These are phyloP conservation scores for Campoletis sonorensis DNA, from an alignment of 1,140 invertebrate genomes.

Conservation along the genomic window DNA sequence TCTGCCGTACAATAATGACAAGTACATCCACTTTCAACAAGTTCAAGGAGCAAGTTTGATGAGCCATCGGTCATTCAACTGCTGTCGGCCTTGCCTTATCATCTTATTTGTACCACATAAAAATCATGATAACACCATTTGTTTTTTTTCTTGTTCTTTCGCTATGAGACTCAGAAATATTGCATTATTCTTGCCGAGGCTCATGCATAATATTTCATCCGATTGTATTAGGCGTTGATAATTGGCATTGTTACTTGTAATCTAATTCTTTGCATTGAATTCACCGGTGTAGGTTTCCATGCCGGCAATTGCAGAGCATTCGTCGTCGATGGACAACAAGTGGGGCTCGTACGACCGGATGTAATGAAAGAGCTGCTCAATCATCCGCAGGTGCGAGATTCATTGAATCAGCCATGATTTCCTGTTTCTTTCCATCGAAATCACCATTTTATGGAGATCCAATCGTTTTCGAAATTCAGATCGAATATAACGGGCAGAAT, in stretches of 20 bases:
- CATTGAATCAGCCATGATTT: slow-evolving; percentile 11
- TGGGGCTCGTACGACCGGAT: slow-evolving; percentile 90
- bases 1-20: no score
- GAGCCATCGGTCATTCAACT: background rate
- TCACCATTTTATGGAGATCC: no score
- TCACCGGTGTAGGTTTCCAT: slow-evolving; percentile 81
- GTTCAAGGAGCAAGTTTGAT: slow-evolving; percentile 2
- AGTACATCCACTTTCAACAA: background rate
- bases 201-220: no score
- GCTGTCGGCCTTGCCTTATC: background rate
- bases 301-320: slow-evolving; percentile 89
- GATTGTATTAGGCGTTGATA: no score
- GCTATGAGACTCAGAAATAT: no score
- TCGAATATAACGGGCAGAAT: no score
- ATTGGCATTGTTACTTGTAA: no score
- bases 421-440: no score
- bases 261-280: background rate
- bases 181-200: no score
- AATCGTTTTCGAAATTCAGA: no score
- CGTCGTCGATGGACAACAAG: slow-evolving; percentile 90
- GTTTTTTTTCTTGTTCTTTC: no score
- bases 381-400: slow-evolving; percentile 85
- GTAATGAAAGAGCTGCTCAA: slow-evolving; percentile 86
- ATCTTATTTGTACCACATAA: background rate
- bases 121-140: background rate